These are phyloP conservation scores for Dicaeum eximium DNA, from an alignment of 2,113 vertebrate genomes.

Conservation along the genomic window DNA sequence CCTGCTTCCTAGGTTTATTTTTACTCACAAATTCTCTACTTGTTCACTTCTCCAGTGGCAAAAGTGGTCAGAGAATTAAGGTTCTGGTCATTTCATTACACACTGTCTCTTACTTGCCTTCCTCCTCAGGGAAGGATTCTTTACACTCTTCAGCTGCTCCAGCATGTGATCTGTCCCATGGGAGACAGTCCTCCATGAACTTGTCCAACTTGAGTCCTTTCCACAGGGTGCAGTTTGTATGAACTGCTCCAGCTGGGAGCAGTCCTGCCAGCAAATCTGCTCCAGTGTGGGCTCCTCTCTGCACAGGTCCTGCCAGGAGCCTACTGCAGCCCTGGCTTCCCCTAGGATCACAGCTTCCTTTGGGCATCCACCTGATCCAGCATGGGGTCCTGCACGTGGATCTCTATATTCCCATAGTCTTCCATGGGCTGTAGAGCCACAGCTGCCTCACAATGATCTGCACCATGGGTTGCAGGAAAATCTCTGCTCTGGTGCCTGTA, in stretches of 20 bases:
- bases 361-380: neutral
- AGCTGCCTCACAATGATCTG: neutral
- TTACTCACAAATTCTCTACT: neutral
- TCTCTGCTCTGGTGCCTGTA: neutral
- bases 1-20: neutral
- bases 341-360: neutral
- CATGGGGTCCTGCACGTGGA: rapidly evolving
- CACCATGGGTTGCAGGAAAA: neutral
- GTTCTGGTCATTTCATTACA: neutral
- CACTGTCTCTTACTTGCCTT: neutral
- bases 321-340: neutral
- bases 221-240: neutral
- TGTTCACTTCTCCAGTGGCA: neutral
- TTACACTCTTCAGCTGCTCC: neutral
- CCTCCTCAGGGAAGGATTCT: neutral
- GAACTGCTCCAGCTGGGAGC: neutral
- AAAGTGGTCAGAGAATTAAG: no score
- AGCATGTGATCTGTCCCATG: neutral
- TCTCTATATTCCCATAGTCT: rapidly evolving
- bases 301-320: neutral
- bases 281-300: neutral
- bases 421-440: neutral
- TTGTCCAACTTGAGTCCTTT: neutral
- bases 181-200: neutral
- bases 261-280: neutral